Percentiles rank a stretch among this genome's conserved stretches.
Evolutionary conservation across 2,113 vertebrate species (phyloP).

Genomic region (Siniperca knerii): DNA sequence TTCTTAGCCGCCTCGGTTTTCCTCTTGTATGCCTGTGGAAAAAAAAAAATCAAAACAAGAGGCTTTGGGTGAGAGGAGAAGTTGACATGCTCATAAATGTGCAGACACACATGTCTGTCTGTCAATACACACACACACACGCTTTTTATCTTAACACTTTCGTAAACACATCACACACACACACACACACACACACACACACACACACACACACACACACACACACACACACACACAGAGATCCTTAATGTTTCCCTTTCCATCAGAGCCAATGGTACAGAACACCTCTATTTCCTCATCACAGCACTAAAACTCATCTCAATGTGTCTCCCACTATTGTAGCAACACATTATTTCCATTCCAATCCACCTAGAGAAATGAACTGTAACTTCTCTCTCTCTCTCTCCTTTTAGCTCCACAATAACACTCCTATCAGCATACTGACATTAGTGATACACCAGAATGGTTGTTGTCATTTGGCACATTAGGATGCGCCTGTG

Average conservation of each 20-base stretch:
- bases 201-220: conserved; percentile 16
- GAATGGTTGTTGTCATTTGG: conserved; percentile 70
- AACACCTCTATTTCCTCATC: conserved; percentile 82
- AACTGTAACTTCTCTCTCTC: conserved; percentile 72
- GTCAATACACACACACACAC: conserved; percentile 8
- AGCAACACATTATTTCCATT: conserved; percentile 82
- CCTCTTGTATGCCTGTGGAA: conserved; percentile 96
- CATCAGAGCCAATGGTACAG: conserved; percentile 81
- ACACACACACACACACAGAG: conserved; percentile 16
- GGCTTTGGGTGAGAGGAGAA: conserved; percentile 64
- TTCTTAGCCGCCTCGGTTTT: conserved; percentile 99
- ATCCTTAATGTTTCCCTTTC: conserved; percentile 73
- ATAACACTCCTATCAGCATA: conserved; percentile 71
- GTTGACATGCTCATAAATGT: conserved; percentile 57
- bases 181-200: conserved; percentile 16
- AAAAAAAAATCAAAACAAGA: conserved; percentile 66
- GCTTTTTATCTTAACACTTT: conserved; percentile 41
- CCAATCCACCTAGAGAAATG: conserved; percentile 83
- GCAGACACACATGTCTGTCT: conserved; percentile 46
- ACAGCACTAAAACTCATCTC: conserved; percentile 81
- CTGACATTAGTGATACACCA: conserved; percentile 71
- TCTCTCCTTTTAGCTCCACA: conserved; percentile 57
- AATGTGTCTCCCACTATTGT: conserved; percentile 78
- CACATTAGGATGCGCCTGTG: conserved; percentile 55
- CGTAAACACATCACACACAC: conserved; percentile 51